Conservation (phyloP, 23 tunicate genomes). For the Trididemnum clinides region DNA sequence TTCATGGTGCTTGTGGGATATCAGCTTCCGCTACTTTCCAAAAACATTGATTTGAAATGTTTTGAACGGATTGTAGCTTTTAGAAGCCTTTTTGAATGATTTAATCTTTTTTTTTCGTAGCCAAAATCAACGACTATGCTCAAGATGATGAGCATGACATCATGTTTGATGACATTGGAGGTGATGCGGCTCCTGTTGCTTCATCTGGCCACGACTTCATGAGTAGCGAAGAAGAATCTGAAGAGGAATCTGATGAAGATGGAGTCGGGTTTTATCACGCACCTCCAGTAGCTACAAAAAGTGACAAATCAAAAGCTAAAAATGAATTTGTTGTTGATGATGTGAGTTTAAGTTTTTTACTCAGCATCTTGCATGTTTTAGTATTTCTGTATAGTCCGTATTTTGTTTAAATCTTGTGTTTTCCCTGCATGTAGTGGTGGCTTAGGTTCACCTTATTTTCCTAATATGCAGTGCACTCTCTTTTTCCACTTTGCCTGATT, state of each 20-base stretch:
- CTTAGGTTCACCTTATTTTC: no score
- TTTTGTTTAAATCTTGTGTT: no score
- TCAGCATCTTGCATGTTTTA: no score
- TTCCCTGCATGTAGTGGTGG: no score
- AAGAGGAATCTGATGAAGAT: constrained; percentile 56
- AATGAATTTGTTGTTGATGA: constrained; percentile 57
- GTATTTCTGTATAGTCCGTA: no score
- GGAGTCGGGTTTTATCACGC: constrained; percentile 3
- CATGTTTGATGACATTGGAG: constrained; percentile 83
- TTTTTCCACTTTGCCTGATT: no score
- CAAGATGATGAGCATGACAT: constrained; percentile 73
- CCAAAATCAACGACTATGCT: constrained; percentile 85
- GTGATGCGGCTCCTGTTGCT: constrained; percentile 24
- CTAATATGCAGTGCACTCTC: no score
- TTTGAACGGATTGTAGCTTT: no score
- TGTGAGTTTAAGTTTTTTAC: constrained; percentile 30
- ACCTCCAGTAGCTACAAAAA: constrained; percentile 2
- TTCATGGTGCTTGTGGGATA: no score
- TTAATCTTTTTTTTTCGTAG: constrained; percentile 40
- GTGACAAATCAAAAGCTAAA: constrained; percentile 4
- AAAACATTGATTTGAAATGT: no score
- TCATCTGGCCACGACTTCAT: constrained; percentile 22
- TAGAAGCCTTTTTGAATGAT: no score
- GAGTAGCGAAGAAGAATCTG: constrained; percentile 51
- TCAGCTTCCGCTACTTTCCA: no score